phyloP scores from a whole-genome alignment of 2,888 invertebrate genomes.

The Epirrhoe alternata region DNA sequence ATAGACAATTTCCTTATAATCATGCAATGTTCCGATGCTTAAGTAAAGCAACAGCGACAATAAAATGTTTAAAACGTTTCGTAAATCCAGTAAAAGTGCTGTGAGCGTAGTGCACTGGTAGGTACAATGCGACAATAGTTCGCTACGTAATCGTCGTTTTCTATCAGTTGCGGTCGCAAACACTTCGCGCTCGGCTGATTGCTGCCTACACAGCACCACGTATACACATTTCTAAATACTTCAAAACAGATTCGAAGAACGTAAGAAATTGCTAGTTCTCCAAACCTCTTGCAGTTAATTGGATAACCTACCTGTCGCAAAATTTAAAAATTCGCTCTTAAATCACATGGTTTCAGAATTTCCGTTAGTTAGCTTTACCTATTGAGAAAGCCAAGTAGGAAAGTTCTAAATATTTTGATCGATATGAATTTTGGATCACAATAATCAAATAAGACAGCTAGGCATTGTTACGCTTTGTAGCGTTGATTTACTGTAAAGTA shows the following conservation, averaged over 20 bases:
- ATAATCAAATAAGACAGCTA: background rate
- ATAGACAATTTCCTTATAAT: conserved; percentile 41
- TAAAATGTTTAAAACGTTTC: conserved; percentile 72
- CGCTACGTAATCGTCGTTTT: conserved; percentile 79
- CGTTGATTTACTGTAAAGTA: background rate
- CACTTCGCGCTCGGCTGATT: conserved; percentile 75
- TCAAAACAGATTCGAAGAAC: background rate
- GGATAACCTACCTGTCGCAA: background rate
- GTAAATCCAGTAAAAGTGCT: conserved; percentile 80
- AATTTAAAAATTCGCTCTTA: background rate
- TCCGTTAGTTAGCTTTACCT: background rate
- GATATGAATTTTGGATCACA: background rate
- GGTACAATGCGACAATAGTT: conserved; percentile 75
- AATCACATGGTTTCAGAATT: conserved; percentile 5
- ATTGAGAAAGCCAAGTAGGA: background rate
- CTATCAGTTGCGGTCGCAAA: conserved; percentile 81
- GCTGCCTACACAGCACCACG: conserved; percentile 43
- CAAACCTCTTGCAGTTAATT: background rate
- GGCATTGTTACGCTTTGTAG: background rate
- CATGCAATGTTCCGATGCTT: conserved; percentile 65
- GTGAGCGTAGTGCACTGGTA: conserved; percentile 65
- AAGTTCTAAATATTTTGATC: background rate
- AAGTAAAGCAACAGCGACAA: conserved; percentile 63
- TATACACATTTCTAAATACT: conserved; percentile 10
- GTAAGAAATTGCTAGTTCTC: background rate